Evolutionary conservation across 2,113 vertebrate species (phyloP).

Genomic region (Scortum barcoo): DNA sequence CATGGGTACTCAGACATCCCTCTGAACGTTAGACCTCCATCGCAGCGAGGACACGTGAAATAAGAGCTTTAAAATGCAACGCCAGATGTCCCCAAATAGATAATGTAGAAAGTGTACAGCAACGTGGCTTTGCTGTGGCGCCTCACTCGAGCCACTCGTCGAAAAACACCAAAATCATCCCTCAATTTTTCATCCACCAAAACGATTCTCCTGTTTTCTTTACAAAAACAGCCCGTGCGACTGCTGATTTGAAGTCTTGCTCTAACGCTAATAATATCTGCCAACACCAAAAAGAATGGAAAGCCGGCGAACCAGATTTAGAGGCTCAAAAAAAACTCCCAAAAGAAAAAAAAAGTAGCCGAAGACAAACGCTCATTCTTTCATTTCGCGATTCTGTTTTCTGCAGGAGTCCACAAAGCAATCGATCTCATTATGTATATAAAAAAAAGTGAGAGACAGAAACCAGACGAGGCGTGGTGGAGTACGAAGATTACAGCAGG

Average conservation of each 20-base stretch:
- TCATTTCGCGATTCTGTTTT: slow-evolving; percentile 56
- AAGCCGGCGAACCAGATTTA: slow-evolving; percentile 1
- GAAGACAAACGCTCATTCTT: slow-evolving; percentile 10
- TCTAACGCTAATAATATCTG: background rate
- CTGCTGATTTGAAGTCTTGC: background rate
- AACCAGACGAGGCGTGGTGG: slow-evolving; percentile 47
- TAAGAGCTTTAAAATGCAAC: background rate
- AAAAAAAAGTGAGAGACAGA: slow-evolving; percentile 55
- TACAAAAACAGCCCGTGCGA: background rate
- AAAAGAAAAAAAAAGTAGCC: slow-evolving; percentile 22
- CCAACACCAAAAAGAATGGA: background rate
- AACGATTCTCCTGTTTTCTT: background rate
- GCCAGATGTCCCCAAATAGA: background rate
- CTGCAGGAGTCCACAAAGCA: slow-evolving; percentile 24
- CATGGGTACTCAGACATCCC: background rate
- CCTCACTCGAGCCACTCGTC: background rate
- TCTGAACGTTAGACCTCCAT: background rate
- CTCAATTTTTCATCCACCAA: background rate
- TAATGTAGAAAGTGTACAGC: background rate
- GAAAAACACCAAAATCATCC: background rate
- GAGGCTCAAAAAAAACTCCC: background rate
- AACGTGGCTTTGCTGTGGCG: background rate
- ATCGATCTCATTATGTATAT: slow-evolving; percentile 70
- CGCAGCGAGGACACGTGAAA: background rate
- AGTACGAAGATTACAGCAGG: slow-evolving; percentile 61